These are phyloP conservation scores for Henicopernis longicauda DNA, from an alignment of 2,113 vertebrate species.

Conservation along the genomic window DNA sequence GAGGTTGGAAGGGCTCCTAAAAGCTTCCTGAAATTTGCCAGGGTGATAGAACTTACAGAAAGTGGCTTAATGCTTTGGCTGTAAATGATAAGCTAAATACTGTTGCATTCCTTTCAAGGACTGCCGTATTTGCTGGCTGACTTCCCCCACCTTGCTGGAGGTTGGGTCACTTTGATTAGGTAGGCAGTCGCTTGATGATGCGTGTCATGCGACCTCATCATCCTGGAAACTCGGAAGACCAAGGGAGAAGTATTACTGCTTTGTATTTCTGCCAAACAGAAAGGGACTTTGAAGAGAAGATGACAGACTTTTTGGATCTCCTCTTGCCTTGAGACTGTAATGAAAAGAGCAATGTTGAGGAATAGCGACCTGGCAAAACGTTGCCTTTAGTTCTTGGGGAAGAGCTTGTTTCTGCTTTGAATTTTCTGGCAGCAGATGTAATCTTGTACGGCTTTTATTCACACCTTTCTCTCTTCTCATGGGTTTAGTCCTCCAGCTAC, in stretches of 20 bases:
- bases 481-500: background rate
- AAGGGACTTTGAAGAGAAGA: background rate
- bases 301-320: background rate
- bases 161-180: background rate
- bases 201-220: fast-evolving
- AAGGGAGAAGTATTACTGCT: background rate
- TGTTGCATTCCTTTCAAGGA: background rate
- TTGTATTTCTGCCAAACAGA: background rate
- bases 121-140: background rate
- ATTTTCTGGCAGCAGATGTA: background rate
- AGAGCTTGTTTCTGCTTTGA: background rate
- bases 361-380: fast-evolving
- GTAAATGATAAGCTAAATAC: fast-evolving
- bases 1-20: background rate
- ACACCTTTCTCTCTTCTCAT: background rate
- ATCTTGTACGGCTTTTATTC: background rate
- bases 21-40: background rate
- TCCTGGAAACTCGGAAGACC: background rate
- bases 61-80: background rate
- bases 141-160: background rate
- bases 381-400: background rate
- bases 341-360: background rate
- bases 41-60: background rate
- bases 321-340: background rate
- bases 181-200: background rate